These are phyloP conservation scores for Labia minor DNA, from an alignment of 2,888 invertebrate species.

Conservation along the genomic window DNA sequence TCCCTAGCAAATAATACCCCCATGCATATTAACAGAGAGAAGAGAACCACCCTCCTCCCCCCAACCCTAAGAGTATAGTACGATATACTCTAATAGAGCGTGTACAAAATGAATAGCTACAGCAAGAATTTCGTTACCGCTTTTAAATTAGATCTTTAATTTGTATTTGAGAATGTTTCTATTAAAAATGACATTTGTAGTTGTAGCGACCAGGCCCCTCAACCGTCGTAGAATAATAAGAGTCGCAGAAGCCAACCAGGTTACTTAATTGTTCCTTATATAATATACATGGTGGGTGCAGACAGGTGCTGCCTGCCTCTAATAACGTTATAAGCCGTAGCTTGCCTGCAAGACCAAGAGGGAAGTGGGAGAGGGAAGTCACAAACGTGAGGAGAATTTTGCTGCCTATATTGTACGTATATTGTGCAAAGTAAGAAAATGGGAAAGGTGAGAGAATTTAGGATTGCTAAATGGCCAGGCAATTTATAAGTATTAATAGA, in stretches of 20 bases:
- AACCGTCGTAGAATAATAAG: neutral
- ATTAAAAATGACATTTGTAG: neutral
- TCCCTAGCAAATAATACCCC: no score
- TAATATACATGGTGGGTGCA: neutral
- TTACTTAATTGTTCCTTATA: neutral
- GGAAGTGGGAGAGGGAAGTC: neutral
- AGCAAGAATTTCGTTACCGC: no score
- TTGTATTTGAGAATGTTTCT: neutral
- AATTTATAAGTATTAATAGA: constrained; percentile 1
- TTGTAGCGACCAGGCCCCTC: neutral
- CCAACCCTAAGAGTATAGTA: no score
- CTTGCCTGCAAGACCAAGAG: neutral
- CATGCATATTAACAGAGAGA: no score
- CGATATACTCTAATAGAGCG: no score
- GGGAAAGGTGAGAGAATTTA: constrained; percentile 6
- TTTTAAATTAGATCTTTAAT: neutral
- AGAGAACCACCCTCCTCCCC: no score
- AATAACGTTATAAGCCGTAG: neutral
- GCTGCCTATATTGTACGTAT: neutral
- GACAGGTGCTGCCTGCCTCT: constrained; percentile 4
- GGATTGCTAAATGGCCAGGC: neutral
- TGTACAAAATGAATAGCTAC: no score
- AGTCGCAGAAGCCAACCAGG: neutral
- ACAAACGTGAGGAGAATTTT: neutral
- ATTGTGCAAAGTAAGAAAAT: neutral